A percentile compares a stretch with the other conserved stretches of the same genome.
phyloP scores from a whole-genome alignment of 2,888 invertebrate genomes.

The Eueremaeus valkanovi region DNA sequence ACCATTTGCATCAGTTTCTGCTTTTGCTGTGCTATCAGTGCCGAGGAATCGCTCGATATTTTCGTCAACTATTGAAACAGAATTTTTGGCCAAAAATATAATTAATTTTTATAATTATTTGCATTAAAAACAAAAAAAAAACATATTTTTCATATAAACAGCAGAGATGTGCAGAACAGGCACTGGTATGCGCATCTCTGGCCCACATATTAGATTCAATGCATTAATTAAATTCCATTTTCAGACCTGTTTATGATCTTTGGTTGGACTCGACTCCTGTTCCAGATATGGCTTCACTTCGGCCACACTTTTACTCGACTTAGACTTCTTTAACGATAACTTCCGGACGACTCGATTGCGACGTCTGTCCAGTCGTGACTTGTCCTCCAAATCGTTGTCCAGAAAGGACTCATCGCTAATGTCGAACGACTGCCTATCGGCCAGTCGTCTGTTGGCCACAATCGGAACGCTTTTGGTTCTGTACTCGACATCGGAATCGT shows the following conservation, averaged over 20 bases:
- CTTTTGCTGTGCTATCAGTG: too few relatives aligned
- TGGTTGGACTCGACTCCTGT: not conserved
- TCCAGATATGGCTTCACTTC: not conserved
- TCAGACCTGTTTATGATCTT: not conserved
- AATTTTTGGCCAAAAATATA: too few relatives aligned
- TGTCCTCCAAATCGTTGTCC: constrained; percentile 34
- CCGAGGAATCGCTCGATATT: not conserved
- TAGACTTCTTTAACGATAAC: constrained; percentile 42
- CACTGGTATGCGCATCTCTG: too few relatives aligned
- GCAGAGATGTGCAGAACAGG: too few relatives aligned
- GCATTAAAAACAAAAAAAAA: too few relatives aligned
- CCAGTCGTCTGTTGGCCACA: too few relatives aligned
- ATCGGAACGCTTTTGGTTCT: not conserved
- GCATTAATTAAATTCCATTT: too few relatives aligned
- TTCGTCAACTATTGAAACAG: not conserved
- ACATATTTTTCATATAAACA: too few relatives aligned
- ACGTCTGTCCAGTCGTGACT: constrained; percentile 24
- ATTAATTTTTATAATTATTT: too few relatives aligned
- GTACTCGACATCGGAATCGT: constrained; percentile 52
- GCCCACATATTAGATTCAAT: too few relatives aligned
- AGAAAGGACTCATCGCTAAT: not conserved
- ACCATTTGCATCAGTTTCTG: too few relatives aligned
- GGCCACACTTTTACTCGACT: constrained; percentile 29
- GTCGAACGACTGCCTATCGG: too few relatives aligned
- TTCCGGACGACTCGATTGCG: constrained; percentile 37